A percentile compares a stretch with the other conserved stretches of the same genome.
Evolutionary conservation across 2,797 vertebrate species (phyloP).

Genomic region (Caiman crocodilus): DNA sequence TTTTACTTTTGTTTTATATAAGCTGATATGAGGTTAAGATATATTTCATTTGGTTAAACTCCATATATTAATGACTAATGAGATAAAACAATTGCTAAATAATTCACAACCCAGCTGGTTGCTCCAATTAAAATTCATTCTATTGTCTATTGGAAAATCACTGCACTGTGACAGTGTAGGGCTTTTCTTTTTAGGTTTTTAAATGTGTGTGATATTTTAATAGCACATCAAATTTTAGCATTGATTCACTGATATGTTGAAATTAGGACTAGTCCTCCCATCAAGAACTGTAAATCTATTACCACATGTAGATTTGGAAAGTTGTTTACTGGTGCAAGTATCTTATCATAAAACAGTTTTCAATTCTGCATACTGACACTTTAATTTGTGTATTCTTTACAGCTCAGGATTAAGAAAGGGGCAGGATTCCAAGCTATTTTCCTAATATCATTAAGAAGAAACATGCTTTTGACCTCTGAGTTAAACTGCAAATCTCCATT

Average conservation of each 20-base stretch:
- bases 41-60: constrained; percentile 5
- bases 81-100: background rate
- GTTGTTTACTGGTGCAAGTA: constrained; percentile 17
- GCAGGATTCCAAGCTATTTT: constrained; percentile 56
- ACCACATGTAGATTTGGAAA: background rate
- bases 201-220: background rate
- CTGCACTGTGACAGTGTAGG: background rate
- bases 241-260: background rate
- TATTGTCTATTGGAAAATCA: background rate
- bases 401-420: constrained; percentile 56
- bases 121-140: background rate
- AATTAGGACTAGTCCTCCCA: background rate
- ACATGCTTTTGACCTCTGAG: constrained; percentile 67
- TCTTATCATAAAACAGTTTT: constrained; percentile 63
- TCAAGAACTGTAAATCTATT: constrained; percentile 26
- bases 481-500: constrained; percentile 57
- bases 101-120: background rate
- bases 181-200: background rate
- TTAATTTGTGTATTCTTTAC: constrained; percentile 61
- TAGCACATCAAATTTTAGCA: background rate
- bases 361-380: constrained; percentile 57
- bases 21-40: background rate
- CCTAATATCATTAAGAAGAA: constrained; percentile 56
- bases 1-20: constrained; percentile 19
- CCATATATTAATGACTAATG: background rate